Percentiles rank a stretch among this genome's conserved stretches.
These are phyloP conservation scores for Myiozetetes cayanensis DNA, from an alignment of 2,113 vertebrate genomes.

Conservation along the genomic window DNA sequence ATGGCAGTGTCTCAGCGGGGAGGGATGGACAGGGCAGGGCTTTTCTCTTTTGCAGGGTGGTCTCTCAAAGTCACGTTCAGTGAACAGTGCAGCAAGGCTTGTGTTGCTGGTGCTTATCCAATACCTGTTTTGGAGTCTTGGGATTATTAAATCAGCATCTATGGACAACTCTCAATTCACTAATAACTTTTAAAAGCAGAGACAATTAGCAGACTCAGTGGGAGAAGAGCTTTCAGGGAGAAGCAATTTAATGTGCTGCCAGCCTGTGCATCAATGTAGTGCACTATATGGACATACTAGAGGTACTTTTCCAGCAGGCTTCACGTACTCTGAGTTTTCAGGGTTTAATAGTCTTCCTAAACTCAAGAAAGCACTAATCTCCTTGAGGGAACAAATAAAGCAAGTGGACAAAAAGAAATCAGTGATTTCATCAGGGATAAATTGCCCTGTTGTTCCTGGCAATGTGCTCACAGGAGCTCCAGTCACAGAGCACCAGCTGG, in stretches of 20 bases:
- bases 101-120: not conserved
- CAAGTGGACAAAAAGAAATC: not conserved
- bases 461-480: not conserved
- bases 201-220: constrained; percentile 41
- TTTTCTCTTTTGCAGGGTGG: not conserved
- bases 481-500: not conserved
- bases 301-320: not conserved
- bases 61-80: not conserved
- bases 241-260: constrained; percentile 11
- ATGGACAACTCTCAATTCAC: not conserved
- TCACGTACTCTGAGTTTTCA: not conserved
- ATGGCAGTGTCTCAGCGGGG: not conserved
- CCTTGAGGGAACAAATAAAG: not conserved
- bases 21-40: not conserved
- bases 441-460: not conserved
- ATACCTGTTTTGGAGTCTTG: not conserved
- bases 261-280: not conserved
- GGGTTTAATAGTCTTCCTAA: not conserved
- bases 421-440: not conserved
- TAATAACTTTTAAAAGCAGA: constrained; percentile 37
- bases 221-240: constrained; percentile 23
- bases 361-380: not conserved
- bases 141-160: not conserved
- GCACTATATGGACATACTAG: not conserved
- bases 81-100: not conserved